Conservation (phyloP, 37 sponge, comb jelly and placozoan genomes). For the Bolinopsis microptera region DNA sequence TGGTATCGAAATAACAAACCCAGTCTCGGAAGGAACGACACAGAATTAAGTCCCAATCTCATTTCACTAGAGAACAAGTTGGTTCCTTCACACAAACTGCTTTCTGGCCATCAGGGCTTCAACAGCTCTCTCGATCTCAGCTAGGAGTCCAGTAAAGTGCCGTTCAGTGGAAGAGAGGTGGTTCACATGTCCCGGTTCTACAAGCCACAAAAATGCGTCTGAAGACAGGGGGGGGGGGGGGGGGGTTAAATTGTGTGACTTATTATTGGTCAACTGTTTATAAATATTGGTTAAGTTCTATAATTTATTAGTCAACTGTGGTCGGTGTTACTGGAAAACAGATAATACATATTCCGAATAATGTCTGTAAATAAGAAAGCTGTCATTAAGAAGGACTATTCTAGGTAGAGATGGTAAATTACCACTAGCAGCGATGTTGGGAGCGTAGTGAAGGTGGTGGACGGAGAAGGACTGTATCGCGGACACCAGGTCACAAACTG, state of each 20-base stretch:
- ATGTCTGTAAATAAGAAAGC: too few species aligned
- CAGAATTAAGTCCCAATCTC: too few species aligned
- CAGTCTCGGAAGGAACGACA: too few species aligned
- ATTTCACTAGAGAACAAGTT: too few species aligned
- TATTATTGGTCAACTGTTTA: neutral
- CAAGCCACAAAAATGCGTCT: neutral
- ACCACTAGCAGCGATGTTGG: constrained; percentile 53
- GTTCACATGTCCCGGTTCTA: neutral
- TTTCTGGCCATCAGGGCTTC: neutral
- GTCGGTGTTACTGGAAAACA: too few species aligned
- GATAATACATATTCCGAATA: neutral
- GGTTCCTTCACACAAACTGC: neutral
- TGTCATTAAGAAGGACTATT: neutral
- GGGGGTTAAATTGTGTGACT: too few species aligned
- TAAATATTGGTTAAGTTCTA: neutral
- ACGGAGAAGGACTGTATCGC: constrained; percentile 32
- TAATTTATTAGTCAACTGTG: too few species aligned
- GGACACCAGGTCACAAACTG: neutral
- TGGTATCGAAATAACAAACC: too few species aligned
- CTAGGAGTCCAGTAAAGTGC: constrained; percentile 9
- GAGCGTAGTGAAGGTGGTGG: constrained; percentile 46
- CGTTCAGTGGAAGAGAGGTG: neutral
- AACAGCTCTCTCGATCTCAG: neutral
- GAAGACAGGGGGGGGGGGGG: too few species aligned
- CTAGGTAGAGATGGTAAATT: neutral